Evolutionary conservation across 2,113 vertebrate genomes (phyloP), one percentile per base, ranked within the genome.

Genomic region (Anolis carolinensis): DNA sequence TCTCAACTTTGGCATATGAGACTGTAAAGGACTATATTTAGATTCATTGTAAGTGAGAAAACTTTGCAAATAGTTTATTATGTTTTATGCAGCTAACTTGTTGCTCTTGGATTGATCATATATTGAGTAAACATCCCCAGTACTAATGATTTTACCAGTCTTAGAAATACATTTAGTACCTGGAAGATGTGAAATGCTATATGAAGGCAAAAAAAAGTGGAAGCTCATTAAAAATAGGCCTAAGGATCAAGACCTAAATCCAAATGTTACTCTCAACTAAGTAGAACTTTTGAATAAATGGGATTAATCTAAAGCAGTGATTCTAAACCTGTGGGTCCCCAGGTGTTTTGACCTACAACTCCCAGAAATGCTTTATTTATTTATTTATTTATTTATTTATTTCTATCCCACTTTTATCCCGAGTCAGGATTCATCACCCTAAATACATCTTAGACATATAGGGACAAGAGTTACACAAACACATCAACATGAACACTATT

Each of bases 61-160:
- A 48, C 65, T 3, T 30, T 87, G 34, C 75, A 86, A 86, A 13
- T 2, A 72, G 7, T 83, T 83, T 86, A 62, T 62, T 88, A 81
- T 85, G 1, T 81, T 4, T 0, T 2, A 65, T 44, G 1, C 82
- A 16, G 44, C 30, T 50, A 44, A 83, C 48, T 63, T 67, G 39
- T 1, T 0, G 11, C 84, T 89, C 50, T n/a, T 9, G 88, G 83
- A 82, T 68, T 5, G 81, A 75, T 2, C 65, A 0, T 20, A 72
- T 67, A 1, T 81, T 86, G 36, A 16, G 20, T 50, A 87, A 86
- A 13, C 67, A 89, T 59, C 84, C 55, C 18, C 1, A 74, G 0
- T 68, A 2, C 70, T 30, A 70, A 5, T 81, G 23, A 25, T 76
- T 85, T 16, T 68, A 81, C 62, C 65, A 81, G 27, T 63, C 30